These are phyloP conservation scores for Fistularia tabacaria DNA, from an alignment of 2,797 vertebrate genomes.

Conservation along the genomic window DNA sequence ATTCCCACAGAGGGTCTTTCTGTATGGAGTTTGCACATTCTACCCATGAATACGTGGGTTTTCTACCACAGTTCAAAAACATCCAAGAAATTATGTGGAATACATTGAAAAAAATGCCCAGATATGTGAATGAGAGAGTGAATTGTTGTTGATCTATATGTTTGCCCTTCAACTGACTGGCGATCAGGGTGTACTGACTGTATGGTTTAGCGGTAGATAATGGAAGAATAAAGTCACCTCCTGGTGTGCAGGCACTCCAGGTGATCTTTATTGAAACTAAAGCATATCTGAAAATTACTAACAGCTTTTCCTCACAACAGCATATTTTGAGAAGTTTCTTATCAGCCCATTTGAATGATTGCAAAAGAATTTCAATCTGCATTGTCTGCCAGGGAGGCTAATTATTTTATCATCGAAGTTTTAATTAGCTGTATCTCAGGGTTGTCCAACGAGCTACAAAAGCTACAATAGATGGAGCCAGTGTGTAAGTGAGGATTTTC, in stretches of 20 bases:
- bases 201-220: too few species aligned
- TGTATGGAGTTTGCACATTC: too few species aligned
- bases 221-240: too few species aligned
- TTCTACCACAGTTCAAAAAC: too few species aligned
- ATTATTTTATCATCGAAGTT: conserved; percentile 79
- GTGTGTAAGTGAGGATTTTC: conserved; percentile 51
- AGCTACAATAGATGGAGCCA: conserved; percentile 59
- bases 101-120: too few species aligned
- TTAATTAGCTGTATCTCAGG: conserved; percentile 77
- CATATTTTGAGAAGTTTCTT: conserved; percentile 66
- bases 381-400: conserved; percentile 72
- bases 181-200: too few species aligned
- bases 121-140: too few species aligned
- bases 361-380: conserved; percentile 59
- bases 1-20: too few species aligned
- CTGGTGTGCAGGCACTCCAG: not conserved
- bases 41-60: too few species aligned
- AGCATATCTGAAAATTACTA: conserved; percentile 28
- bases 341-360: conserved; percentile 70
- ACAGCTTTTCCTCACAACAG: conserved; percentile 39
- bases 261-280: conserved; percentile 13
- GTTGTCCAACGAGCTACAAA: conserved; percentile 62
- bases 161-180: too few species aligned
- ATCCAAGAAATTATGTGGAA: too few species aligned
- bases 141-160: too few species aligned